These are phyloP conservation scores for Penaeus chinensis DNA, from an alignment of 1,140 invertebrate species.

Conservation along the genomic window DNA sequence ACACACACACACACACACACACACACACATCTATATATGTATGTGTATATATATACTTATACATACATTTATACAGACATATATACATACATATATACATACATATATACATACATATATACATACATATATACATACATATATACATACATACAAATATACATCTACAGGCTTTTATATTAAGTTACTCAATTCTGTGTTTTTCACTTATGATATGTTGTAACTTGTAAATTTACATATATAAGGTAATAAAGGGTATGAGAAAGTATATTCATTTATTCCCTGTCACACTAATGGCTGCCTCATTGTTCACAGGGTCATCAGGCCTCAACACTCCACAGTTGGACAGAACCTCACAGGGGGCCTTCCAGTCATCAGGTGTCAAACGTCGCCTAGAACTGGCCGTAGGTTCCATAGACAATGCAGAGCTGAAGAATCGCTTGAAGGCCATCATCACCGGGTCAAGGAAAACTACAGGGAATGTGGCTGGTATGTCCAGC, in stretches of 20 bases:
- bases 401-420: constrained; percentile 56
- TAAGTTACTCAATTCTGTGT: too few relatives aligned
- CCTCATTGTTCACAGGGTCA: constrained; percentile 37
- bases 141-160: too few relatives aligned
- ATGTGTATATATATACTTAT: too few relatives aligned
- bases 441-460: constrained; percentile 59
- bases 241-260: not conserved
- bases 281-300: not conserved
- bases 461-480: not conserved
- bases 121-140: too few relatives aligned
- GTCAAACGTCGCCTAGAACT: constrained; percentile 57
- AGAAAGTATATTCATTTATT: not conserved
- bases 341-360: constrained; percentile 5
- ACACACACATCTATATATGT: too few relatives aligned
- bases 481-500: not conserved
- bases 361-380: constrained; percentile 25
- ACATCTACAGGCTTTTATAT: too few relatives aligned
- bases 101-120: too few relatives aligned
- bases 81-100: too few relatives aligned
- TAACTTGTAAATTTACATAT: too few relatives aligned
- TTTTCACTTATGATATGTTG: too few relatives aligned
- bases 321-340: constrained; percentile 50
- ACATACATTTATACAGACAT: too few relatives aligned
- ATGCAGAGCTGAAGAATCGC: constrained; percentile 56
- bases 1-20: too few relatives aligned